A percentile compares a stretch with the other conserved stretches of the same genome.
phyloP scores from a whole-genome alignment of 1,140 invertebrate genomes.

The Temnothorax nylanderi region DNA sequence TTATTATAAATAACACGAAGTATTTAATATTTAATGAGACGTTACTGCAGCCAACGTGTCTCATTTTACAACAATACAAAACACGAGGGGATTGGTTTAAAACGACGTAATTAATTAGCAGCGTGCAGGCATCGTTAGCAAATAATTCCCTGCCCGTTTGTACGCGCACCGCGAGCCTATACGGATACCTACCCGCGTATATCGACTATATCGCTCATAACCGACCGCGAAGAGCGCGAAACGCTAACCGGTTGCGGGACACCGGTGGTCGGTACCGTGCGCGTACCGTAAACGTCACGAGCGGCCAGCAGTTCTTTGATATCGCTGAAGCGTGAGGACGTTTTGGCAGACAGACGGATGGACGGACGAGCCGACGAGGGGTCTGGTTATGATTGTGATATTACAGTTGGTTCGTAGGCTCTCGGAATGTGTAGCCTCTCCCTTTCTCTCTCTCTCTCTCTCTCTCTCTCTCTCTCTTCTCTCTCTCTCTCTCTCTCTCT shows the following conservation, averaged over 20 bases:
- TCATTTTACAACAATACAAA: not conserved
- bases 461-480: conserved; percentile 17
- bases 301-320: conserved; percentile 80
- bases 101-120: conserved; percentile 36
- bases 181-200: not conserved
- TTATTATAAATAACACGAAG: not conserved
- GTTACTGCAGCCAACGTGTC: not conserved
- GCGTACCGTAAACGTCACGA: conserved; percentile 74
- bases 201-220: conserved; percentile 50
- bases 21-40: not conserved
- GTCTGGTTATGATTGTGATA: conserved; percentile 84
- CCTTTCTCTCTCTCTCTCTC: conserved; percentile 30
- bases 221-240: conserved; percentile 53
- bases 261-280: conserved; percentile 58
- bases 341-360: conserved; percentile 78
- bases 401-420: conserved; percentile 81
- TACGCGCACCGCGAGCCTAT: not conserved
- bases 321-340: conserved; percentile 82
- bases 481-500: not conserved
- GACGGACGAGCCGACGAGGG: conserved; percentile 74
- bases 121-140: conserved; percentile 8
- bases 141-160: conserved; percentile 15
- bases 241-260: conserved; percentile 60
- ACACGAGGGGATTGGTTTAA: not conserved
- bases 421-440: conserved; percentile 76